Evolutionary conservation across 1,140 invertebrate species (phyloP), one percentile per base, ranked within the genome.

Genomic region (Rhopalosiphum maidis): DNA sequence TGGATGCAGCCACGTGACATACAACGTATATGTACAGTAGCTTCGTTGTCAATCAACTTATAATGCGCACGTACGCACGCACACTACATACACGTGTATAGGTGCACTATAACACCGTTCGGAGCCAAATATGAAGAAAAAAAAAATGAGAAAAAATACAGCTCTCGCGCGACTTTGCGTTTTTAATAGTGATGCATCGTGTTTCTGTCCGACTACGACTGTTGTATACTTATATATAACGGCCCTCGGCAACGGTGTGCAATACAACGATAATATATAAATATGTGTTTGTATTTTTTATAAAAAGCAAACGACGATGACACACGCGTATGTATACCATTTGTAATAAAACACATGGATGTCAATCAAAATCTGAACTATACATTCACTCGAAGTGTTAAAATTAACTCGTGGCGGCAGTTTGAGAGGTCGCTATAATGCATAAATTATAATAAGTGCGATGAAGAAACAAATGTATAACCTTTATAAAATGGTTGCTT

Each of bases 341-440:
- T 82, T 91, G 90, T 91, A 91, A 91, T 82, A 82, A 91, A 91
- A 91, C 90, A 91, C 90, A 83, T 48, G 90, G 90, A 91, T 22
- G 90, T 91, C 90, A 91, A 91, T 91, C 90, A 91, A 77, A 91
- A 41, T 43, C 41, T 8, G 21, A 68, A 68, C 11, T 51, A 1
- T 18, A 25, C 51, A 22, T 83, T 83, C 91, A 35, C 77, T 51
- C 35, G 60, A 1, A 77, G 22, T 22, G 22, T 54, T 92, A 92
- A 85, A 83, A 83, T 92, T 83, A 92, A 92, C 90, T 77, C 4
- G 21, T 8, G 21, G 23, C 18, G 48, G 43, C 6, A 48, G 21
- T n/a, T 35, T 41, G 9, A 85, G 60, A 5, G 15, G n/a, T n/a
- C 4, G 0, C 60, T 77, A 18, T 35, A n/a, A 35, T 77, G n/a